Base-by-base conservation (phyloP, 2,888 invertebrate genomes). In the Camptogramma bilineatum region DNA sequence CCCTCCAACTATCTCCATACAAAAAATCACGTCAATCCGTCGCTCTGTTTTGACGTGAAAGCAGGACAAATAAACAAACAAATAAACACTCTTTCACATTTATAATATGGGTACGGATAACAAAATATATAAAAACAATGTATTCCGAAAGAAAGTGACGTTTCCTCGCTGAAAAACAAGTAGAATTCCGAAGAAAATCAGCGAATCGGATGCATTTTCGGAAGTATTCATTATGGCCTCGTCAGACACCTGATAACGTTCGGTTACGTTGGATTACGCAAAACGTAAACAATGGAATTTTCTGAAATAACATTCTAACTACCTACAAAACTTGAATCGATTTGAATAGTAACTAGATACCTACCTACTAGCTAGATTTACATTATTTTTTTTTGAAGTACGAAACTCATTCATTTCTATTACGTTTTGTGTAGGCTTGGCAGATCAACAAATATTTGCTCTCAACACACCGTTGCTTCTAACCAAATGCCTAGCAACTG, bases 221-320 rank as follows among this genome's bases (percentile, higher is more conserved):
- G n/a, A n/a, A n/a, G n/a, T n/a, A n/a, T 64, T 61, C 57, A 64
- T 71, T 70, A 65, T 69, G 65, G 57, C 64, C 64, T 57, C 62
- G 53, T 67, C 68, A 47, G 64, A 16, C 59, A 66, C 63, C 34
- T 44, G 67, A 56, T 72, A 64, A 60, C 57, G 61, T 24, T 52
- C 53, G 39, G 19, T 61, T 58, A 8, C 59, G 39, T 52, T 48
- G 42, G 19, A 34, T 56, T 58, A 47, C 52, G 52, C 48, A 58
- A 58, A 51, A 44, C 42, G 52, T 31, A 44, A 62, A 62, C 62
- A 58, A 57, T 53, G 55, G 31, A 56, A 62, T 56, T 55, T 62
- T 55, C 52, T 34, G 31, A 55, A 46, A 44, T 62, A 5, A 55
- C 51, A 31, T 46, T 16, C 50, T 9, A 10, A 4, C 8, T 31